phyloP scores from a whole-genome alignment of 2,888 invertebrate genomes.

The Lathronympha strigana region DNA sequence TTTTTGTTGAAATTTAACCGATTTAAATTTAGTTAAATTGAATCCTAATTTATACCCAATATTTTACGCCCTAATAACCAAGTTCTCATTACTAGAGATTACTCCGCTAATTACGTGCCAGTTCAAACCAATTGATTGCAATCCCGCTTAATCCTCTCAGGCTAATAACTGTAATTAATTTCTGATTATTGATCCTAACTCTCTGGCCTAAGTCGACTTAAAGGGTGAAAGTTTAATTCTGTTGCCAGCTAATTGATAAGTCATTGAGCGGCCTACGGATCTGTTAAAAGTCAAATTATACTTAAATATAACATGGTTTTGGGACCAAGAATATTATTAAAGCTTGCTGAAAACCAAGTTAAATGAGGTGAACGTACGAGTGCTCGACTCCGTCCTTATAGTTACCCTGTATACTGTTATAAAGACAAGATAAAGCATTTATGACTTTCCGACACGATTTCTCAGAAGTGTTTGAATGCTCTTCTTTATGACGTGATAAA shows the following conservation, averaged over 20 bases:
- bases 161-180: conserved; percentile 31
- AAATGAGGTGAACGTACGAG: too few species aligned
- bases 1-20: not conserved
- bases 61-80: conserved; percentile 23
- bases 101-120: conserved; percentile 13
- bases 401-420: too few species aligned
- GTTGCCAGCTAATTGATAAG: not conserved
- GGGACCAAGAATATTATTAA: not conserved
- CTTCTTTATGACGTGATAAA: not conserved
- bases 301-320: not conserved
- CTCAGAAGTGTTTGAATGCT: too few species aligned
- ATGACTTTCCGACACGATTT: too few species aligned
- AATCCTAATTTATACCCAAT: not conserved
- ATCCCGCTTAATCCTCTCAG: conserved; percentile 27
- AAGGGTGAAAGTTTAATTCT: conserved; percentile 17
- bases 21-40: not conserved
- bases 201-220: conserved; percentile 28
- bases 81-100: conserved; percentile 24
- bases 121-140: conserved; percentile 22
- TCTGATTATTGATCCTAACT: conserved; percentile 32
- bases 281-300: not conserved
- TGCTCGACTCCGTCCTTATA: too few species aligned
- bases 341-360: not conserved
- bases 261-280: not conserved
- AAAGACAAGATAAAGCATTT: too few species aligned